Percentiles rank a stretch among this genome's conserved stretches.
phyloP scores from a whole-genome alignment of 1,140 invertebrate genomes.

The Laupala kohalensis region DNA sequence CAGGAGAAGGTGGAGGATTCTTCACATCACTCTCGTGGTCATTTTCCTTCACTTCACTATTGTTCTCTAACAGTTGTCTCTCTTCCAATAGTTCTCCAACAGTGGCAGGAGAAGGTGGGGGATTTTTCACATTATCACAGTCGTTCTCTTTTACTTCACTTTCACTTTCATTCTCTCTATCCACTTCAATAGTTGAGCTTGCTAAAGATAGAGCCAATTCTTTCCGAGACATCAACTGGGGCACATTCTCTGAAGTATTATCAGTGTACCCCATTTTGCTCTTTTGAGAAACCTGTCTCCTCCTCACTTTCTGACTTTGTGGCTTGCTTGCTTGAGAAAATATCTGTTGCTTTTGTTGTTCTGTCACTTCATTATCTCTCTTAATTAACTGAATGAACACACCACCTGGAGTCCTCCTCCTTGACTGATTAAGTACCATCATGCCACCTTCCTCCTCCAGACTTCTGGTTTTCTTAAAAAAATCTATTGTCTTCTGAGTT shows the following conservation, averaged over 20 bases:
- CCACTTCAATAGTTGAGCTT: not conserved
- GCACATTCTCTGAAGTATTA: not conserved
- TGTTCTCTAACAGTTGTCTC: too few species aligned
- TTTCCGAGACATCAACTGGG: not conserved
- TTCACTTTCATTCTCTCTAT: not conserved
- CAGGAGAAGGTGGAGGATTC: too few species aligned
- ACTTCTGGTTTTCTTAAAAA: slow-evolving; percentile 27
- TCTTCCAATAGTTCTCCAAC: not conserved
- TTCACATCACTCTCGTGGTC: too few species aligned
- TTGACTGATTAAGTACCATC: slow-evolving; percentile 28
- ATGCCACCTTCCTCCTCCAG: slow-evolving; percentile 30
- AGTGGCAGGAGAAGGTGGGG: too few species aligned
- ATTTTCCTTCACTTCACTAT: not conserved
- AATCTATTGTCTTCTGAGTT: slow-evolving; percentile 24
- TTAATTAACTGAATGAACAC: slow-evolving; percentile 28
- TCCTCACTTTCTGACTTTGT: too few species aligned
- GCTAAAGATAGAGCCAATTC: not conserved
- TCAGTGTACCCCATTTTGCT: not conserved
- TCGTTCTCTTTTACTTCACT: not conserved
- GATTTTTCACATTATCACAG: too few species aligned
- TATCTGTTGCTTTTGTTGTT: not conserved
- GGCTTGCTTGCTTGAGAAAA: not conserved
- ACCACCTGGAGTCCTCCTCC: slow-evolving; percentile 32
- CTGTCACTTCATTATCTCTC: not conserved
- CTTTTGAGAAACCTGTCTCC: too few species aligned